phyloP scores from a whole-genome alignment of 2,113 vertebrate genomes.

The Otocyon megalotis region DNA sequence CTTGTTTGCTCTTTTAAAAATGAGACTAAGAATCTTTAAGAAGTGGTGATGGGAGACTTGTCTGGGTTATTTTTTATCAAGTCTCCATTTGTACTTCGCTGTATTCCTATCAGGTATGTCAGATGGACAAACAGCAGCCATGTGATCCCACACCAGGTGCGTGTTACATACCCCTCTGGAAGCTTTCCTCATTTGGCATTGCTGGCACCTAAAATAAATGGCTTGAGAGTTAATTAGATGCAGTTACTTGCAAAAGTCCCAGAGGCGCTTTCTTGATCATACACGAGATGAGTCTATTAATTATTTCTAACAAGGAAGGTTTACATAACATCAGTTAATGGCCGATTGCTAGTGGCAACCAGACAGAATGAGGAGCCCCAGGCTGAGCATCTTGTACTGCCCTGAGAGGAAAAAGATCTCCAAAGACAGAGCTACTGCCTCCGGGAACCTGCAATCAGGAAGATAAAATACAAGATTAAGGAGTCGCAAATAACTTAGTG shows the following conservation, averaged over 20 bases:
- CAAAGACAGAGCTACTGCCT: not conserved
- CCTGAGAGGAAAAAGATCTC: not conserved
- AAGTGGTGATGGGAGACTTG: not conserved
- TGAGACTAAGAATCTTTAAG: not conserved
- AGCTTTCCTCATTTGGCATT: not conserved
- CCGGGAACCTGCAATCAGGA: not conserved
- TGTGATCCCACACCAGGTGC: fast-evolving
- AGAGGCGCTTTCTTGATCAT: constrained; percentile 51
- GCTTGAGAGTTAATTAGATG: constrained; percentile 51
- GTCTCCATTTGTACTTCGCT: not conserved
- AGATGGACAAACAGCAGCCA: not conserved
- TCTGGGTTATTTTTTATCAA: constrained; percentile 16
- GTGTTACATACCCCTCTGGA: not conserved
- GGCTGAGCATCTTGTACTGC: not conserved
- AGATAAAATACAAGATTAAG: not conserved
- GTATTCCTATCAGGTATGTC: not conserved
- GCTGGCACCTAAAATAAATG: constrained; percentile 20
- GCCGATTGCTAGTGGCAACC: not conserved
- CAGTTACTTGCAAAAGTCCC: constrained; percentile 58
- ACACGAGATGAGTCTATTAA: constrained; percentile 60
- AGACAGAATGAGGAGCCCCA: not conserved
- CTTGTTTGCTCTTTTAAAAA: constrained; percentile 32
- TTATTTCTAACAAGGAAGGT: constrained; percentile 60
- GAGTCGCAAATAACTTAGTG: not conserved
- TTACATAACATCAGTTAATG: constrained; percentile 52